Evolutionary conservation across 2,888 invertebrate genomes (phyloP).

Genomic region (Camptogramma bilineatum): DNA sequence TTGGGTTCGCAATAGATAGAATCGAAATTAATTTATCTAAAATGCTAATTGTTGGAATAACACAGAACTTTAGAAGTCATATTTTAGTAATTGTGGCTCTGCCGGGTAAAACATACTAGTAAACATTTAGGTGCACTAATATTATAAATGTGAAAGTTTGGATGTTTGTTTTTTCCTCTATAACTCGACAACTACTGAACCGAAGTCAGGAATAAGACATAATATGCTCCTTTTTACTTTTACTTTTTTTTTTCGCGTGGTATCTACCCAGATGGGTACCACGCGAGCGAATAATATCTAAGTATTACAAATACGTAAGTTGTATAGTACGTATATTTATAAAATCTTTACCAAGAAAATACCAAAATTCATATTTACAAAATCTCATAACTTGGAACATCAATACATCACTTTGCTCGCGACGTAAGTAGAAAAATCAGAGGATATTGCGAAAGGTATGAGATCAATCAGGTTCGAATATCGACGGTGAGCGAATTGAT

Average conservation of each 20-base stretch:
- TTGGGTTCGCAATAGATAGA: conserved; percentile 7
- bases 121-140: too few species aligned
- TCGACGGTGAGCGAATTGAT: conserved; percentile 47
- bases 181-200: too few species aligned
- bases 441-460: conserved; percentile 41
- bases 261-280: too few species aligned
- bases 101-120: too few species aligned
- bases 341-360: background rate
- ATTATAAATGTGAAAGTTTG: too few species aligned
- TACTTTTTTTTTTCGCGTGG: too few species aligned
- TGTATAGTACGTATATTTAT: background rate
- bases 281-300: too few species aligned
- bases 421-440: conserved; percentile 34
- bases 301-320: too few species aligned
- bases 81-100: too few species aligned
- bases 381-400: conserved; percentile 24
- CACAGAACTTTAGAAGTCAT: background rate
- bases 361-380: conserved; percentile 20
- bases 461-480: conserved; percentile 49
- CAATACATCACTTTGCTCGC: conserved; percentile 27
- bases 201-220: too few species aligned
- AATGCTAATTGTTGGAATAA: conserved; percentile 9
- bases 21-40: conserved; percentile 8
- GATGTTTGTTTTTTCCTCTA: too few species aligned
- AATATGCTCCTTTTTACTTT: too few species aligned